Percentiles rank a stretch among this genome's conserved stretches.
phyloP scores from a whole-genome alignment of 1,140 invertebrate genomes.

The Drosophila varians region DNA sequence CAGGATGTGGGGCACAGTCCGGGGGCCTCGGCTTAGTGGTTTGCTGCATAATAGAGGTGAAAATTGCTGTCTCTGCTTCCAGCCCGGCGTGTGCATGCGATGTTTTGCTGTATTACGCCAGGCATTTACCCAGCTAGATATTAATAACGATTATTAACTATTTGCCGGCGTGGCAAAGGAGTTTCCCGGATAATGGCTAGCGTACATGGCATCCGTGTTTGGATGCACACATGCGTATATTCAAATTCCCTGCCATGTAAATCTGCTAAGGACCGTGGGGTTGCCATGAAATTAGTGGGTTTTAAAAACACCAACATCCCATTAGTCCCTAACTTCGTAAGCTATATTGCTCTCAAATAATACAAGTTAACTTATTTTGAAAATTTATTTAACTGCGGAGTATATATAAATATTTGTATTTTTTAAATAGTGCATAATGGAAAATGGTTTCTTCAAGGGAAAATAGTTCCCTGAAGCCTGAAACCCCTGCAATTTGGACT shows the following conservation, averaged over 20 bases:
- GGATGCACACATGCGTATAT: conserved; percentile 13
- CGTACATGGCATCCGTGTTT: conserved; percentile 10
- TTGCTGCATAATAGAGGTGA: conserved; percentile 40
- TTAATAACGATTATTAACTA: conserved; percentile 71
- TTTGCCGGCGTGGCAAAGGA: conserved; percentile 27
- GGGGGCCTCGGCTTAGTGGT: conserved; percentile 15
- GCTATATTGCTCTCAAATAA: too few relatives aligned
- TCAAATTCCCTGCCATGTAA: conserved; percentile 34
- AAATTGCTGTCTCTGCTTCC: conserved; percentile 44
- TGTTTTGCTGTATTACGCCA: conserved; percentile 44
- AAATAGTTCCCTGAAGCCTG: too few relatives aligned
- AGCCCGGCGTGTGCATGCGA: conserved; percentile 18
- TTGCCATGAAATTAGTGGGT: conserved; percentile 25
- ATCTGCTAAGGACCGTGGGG: conserved; percentile 6
- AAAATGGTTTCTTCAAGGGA: too few relatives aligned
- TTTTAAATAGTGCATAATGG: too few relatives aligned
- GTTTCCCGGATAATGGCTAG: conserved; percentile 21
- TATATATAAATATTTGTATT: too few relatives aligned
- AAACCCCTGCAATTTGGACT: conserved; percentile 9
- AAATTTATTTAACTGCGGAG: too few relatives aligned
- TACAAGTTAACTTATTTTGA: too few relatives aligned
- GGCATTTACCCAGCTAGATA: conserved; percentile 42
- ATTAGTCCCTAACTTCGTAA: background rate
- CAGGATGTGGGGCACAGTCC: background rate
- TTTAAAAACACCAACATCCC: conserved; percentile 31